Conservation (phyloP, 2,797 vertebrate genomes). For the Spea hammondii region DNA sequence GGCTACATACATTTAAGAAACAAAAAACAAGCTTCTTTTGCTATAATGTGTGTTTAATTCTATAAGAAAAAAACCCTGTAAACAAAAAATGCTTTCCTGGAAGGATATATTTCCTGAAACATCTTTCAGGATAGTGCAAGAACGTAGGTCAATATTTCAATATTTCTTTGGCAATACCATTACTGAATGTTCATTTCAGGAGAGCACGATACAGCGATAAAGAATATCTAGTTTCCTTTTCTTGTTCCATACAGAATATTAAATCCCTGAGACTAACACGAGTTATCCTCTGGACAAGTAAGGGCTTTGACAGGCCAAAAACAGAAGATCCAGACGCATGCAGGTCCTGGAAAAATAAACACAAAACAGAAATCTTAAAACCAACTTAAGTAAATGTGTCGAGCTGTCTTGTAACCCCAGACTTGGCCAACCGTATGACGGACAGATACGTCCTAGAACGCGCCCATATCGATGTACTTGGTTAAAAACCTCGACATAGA, state of each 20-base stretch:
- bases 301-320: conserved; percentile 66
- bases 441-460: no score
- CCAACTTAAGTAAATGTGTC: no score
- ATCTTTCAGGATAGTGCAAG: conserved; percentile 60
- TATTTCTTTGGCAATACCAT: conserved; percentile 69
- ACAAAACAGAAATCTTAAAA: not conserved
- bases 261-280: conserved; percentile 87
- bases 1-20: not conserved
- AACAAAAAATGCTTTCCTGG: conserved; percentile 63
- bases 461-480: no score
- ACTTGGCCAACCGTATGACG: no score
- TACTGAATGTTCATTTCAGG: conserved; percentile 69
- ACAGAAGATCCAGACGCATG: conserved; percentile 59
- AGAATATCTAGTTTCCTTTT: conserved; percentile 76
- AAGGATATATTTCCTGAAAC: conserved; percentile 59
- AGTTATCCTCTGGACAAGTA: conserved; percentile 72
- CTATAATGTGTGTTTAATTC: conserved; percentile 47
- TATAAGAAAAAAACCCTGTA: conserved; percentile 62
- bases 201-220: conserved; percentile 82
- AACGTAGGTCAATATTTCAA: conserved; percentile 57
- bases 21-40: conserved; percentile 56
- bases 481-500: no score
- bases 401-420: no score
- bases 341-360: conserved; percentile 59
- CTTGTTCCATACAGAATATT: conserved; percentile 91